A percentile compares a stretch with the other conserved stretches of the same genome.
Conservation (phyloP, 2,113 vertebrate species). For the Amia ocellicauda region DNA sequence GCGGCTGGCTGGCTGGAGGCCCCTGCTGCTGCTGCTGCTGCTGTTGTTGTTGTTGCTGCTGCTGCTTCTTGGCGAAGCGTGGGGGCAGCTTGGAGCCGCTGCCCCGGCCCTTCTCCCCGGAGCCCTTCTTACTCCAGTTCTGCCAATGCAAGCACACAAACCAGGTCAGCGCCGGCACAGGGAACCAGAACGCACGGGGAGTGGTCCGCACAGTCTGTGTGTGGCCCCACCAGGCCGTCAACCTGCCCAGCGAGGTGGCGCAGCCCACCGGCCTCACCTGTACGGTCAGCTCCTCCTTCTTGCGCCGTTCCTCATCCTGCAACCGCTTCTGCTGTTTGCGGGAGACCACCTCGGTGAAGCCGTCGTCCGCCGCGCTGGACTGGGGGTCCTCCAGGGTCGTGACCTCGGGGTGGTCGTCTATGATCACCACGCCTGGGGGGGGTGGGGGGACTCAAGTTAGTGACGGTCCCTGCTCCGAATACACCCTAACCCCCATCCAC, state of each 20-base stretch:
- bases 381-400: slow-evolving; percentile 95
- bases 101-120: slow-evolving; percentile 83
- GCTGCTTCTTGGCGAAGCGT: slow-evolving; percentile 94
- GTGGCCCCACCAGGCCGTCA: too few relatives aligned
- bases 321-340: slow-evolving; percentile 97
- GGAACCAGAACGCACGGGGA: too few relatives aligned
- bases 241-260: too few relatives aligned
- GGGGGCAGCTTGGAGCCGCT: slow-evolving; percentile 90
- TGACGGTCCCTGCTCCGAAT: not conserved
- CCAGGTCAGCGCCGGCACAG: not conserved
- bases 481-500: too few relatives aligned
- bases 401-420: slow-evolving; percentile 97
- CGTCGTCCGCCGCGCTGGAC: slow-evolving; percentile 88
- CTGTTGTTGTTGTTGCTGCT: slow-evolving; percentile 53
- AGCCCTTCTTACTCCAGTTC: slow-evolving; percentile 93
- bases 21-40: slow-evolving; percentile 45
- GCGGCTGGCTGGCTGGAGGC: slow-evolving; percentile 36
- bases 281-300: slow-evolving; percentile 93
- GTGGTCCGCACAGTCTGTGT: too few relatives aligned
- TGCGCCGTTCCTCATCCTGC: slow-evolving; percentile 94
- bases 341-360: slow-evolving; percentile 97
- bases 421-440: slow-evolving; percentile 91
- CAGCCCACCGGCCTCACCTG: slow-evolving; percentile 71
- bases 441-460: slow-evolving; percentile 20
- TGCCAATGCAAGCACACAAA: slow-evolving; percentile 44